A percentile compares a stretch with the other conserved stretches of the same genome.
Conservation (phyloP, 2,888 invertebrate species). For the Tetramorium bicarinatum region DNA sequence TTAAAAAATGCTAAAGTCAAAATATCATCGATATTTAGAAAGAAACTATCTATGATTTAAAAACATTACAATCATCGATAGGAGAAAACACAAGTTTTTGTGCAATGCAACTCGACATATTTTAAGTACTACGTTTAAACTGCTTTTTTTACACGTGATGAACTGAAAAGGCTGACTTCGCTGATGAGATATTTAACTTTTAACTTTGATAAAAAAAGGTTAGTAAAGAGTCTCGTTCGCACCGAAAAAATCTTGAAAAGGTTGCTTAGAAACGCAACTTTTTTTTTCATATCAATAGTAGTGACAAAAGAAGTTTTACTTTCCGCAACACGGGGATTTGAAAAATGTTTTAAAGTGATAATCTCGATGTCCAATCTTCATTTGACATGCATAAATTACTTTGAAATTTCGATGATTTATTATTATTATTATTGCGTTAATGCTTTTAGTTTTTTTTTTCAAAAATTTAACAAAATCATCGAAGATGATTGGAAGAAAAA, state of each 20-base stretch:
- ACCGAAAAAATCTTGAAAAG: constrained; percentile 59
- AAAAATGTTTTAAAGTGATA: background rate
- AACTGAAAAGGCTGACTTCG: constrained; percentile 71
- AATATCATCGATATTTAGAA: background rate
- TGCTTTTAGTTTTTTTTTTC: background rate
- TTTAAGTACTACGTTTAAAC: background rate
- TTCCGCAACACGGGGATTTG: background rate
- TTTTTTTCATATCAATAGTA: constrained; percentile 24
- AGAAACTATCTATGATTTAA: background rate
- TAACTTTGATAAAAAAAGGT: constrained; percentile 27
- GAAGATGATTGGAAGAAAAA: background rate
- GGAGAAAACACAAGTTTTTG: background rate
- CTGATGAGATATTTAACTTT: constrained; percentile 64
- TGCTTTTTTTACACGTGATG: background rate
- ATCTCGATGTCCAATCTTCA: background rate
- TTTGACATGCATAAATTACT: background rate
- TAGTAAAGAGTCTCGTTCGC: background rate
- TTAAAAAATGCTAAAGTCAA: background rate
- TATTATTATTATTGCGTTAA: background rate
- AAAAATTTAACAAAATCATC: background rate
- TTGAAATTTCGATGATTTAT: background rate
- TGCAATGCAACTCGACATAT: background rate
- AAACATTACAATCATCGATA: background rate
- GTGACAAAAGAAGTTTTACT: background rate
- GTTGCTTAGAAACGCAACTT: background rate